A percentile compares a stretch with the other conserved stretches of the same genome.
Evolutionary conservation across 2,888 invertebrate species (phyloP).

Genomic region (Tipula confusa): DNA sequence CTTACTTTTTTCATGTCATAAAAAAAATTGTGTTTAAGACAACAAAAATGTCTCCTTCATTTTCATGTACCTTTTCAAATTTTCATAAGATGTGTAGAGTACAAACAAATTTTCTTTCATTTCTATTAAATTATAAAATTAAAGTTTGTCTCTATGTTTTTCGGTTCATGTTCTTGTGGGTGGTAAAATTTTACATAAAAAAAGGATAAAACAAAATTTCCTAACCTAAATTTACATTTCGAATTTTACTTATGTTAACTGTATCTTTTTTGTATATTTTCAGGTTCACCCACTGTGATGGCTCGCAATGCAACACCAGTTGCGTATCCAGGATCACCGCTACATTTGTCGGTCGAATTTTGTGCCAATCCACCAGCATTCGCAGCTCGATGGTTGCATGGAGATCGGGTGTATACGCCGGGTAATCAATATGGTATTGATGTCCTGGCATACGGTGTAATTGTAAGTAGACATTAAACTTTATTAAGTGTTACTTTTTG

Average conservation of each 20-base stretch:
- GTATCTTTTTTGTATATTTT: neutral
- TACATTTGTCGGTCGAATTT: conserved; percentile 66
- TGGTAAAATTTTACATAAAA: too few relatives aligned
- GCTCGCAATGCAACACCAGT: conserved; percentile 63
- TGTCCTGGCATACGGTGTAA: conserved; percentile 50
- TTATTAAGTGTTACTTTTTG: too few relatives aligned
- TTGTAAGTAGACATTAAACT: too few relatives aligned
- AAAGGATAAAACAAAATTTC: too few relatives aligned
- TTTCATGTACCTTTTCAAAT: neutral
- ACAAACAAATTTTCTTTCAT: too few relatives aligned
- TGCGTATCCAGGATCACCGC: conserved; percentile 63
- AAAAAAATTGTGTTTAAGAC: neutral
- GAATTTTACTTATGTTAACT: neutral
- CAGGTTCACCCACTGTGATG: conserved; percentile 64
- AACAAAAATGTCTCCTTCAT: neutral
- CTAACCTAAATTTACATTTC: neutral
- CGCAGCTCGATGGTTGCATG: conserved; percentile 50
- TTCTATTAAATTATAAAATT: too few relatives aligned
- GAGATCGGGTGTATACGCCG: conserved; percentile 50
- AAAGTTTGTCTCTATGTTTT: too few relatives aligned
- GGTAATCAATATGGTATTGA: conserved; percentile 51
- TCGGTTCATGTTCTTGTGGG: too few relatives aligned
- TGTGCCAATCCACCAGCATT: conserved; percentile 67
- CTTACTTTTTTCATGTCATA: too few relatives aligned
- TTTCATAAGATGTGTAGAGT: too few relatives aligned